Base-by-base conservation (phyloP, 1,140 invertebrate genomes). In the Apis cerana region DNA sequence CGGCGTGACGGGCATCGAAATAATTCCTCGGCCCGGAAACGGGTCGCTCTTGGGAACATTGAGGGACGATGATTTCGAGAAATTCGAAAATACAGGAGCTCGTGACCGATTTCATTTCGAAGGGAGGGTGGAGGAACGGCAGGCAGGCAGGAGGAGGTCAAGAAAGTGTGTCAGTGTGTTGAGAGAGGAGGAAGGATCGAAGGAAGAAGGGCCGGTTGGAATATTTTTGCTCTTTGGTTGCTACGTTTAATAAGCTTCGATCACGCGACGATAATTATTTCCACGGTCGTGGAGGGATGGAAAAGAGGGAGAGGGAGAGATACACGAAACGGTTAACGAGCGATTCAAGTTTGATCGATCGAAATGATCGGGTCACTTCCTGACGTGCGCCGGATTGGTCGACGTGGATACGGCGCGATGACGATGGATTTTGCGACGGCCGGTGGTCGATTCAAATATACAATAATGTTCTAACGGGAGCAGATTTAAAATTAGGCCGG, bases 121-220 rank as follows among this genome's bases (percentile, higher is more conserved):
- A 43, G 5, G 33, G 33, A 33, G 27, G 33, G 3, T 33, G 33
- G 33, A 33, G 33, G 33, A 33, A 33, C 33, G 2, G 2, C 33
- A 33, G 3, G 33, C 0, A 59, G 7, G 17, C n/a, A 23, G 4
- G 11, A 11, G 3, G 43, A n/a, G 15, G 43, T 13, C 33, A 65
- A 48, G 65, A 33, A 78, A 82, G 58, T 78, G 67, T 82, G 81
- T 78, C 81, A 71, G 58, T 64, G 75, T 78, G 50, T 43, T 43
- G 33, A 7, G 68, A 78, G 50, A 59, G 72, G 11, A 52, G 71
- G 64, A 64, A 33, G 75, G 67, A 54, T 10, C 21, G 50, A 69
- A 27, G 15, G 58, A 70, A 82, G 58, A 9, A 19, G 68, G 23
- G 13, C 48, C 19, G 52, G 21, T 15, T 3, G 67, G 65, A 77